Base-by-base conservation (phyloP, 2,797 vertebrate genomes). In the Vultur gryphus region DNA sequence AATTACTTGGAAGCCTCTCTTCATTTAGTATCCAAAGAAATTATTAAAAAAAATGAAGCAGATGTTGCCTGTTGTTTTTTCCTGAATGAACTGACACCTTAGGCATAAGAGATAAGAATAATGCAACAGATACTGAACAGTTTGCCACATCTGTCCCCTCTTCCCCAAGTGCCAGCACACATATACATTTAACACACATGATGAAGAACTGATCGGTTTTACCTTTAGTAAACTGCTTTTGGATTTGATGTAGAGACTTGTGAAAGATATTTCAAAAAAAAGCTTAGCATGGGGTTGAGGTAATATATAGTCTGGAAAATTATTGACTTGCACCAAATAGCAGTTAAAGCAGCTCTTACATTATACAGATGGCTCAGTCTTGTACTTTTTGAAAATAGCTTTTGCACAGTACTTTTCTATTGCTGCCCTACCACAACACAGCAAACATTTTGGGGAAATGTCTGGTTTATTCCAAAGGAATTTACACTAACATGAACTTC, bases 151-250 rank as follows among this genome's bases (percentile, higher is more conserved):
- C 72, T 35, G 75, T 33, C 18, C 66, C 58, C 31, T 37, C 51
- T 24, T 62, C 31, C 39, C 58, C n/a, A 13, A 23, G 52, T 14
- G 26, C 29, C 73, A 80, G 46, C 76, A 81, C 37, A 65, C 10
- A 25, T 0, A 13, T 1, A 57, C 39, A 18, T 26, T 28, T 37
- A 65, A 64, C 26, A 48, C 10, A 3, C 4, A 3, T 1, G n/a
- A 44, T 4, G 49, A 73, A 83, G 49, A 11, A 73, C 14, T 3
- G 0, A 7, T 23, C 1, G 0, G 9, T 49, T 89, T 54, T 31
- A 49, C 79, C 76, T 58, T 49, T 10, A 61, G 41, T 52, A 46
- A 89, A 58, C n/a, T 48, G 70, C 39, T 55, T 49, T 28, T 17
- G 64, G 37, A 23, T 64, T 80, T 31, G 52, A 13, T 12, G 58